Evolutionary conservation across 2,113 vertebrate species (phyloP).

Genomic region (Pleuronectes platessa): DNA sequence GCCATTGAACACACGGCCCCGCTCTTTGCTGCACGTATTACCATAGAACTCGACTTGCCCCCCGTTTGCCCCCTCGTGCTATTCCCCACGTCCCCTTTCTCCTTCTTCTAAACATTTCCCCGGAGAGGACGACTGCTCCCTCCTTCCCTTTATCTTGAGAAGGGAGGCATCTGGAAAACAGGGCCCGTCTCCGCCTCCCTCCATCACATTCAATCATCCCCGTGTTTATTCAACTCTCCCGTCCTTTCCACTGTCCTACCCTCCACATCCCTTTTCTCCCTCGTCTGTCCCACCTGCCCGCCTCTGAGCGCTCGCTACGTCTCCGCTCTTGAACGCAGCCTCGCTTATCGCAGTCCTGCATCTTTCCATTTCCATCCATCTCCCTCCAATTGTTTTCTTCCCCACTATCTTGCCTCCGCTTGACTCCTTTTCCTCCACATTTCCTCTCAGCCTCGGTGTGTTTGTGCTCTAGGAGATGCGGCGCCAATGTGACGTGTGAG

Average conservation of each 20-base stretch:
- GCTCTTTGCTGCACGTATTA: conserved; percentile 28
- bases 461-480: conserved; percentile 28
- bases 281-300: conserved; percentile 25
- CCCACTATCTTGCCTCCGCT: conserved; percentile 13
- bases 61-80: conserved; percentile 57
- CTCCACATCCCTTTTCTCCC: conserved; percentile 28
- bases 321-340: conserved; percentile 28
- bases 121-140: conserved; percentile 44
- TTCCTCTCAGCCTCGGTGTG: conserved; percentile 22
- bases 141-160: conserved; percentile 67
- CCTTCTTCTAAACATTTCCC: conserved; percentile 58
- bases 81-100: conserved; percentile 45
- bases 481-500: conserved; percentile 9
- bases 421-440: conserved; percentile 19
- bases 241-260: conserved; percentile 30
- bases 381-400: conserved; percentile 39
- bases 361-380: conserved; percentile 49
- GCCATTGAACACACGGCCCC: conserved; percentile 30
- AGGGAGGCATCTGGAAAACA: conserved; percentile 69
- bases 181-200: conserved; percentile 61
- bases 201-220: conserved; percentile 68
- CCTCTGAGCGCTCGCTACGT: conserved; percentile 8
- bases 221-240: conserved; percentile 64
- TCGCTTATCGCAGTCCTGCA: conserved; percentile 41
- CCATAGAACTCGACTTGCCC: conserved; percentile 49